phyloP scores from a whole-genome alignment of 2,113 vertebrate species.

The Collichthys lucidus region DNA sequence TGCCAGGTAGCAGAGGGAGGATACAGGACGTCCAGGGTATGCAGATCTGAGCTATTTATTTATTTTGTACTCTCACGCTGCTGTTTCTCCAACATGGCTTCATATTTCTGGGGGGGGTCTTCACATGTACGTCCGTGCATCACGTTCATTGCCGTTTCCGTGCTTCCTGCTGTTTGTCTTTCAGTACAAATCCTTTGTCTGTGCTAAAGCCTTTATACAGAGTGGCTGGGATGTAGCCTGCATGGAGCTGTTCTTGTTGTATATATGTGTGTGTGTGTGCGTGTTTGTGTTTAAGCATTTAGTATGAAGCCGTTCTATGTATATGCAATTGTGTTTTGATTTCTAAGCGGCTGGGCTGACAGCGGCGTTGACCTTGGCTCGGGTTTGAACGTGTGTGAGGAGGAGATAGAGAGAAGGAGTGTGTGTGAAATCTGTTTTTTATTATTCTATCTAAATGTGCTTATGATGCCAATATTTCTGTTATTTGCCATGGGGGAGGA shows the following conservation, averaged over 20 bases:
- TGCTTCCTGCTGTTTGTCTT: constrained; percentile 69
- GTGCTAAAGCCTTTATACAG: constrained; percentile 47
- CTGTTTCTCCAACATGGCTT: constrained; percentile 9
- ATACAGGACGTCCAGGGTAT: constrained; percentile 81
- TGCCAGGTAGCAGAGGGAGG: constrained; percentile 68
- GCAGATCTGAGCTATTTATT: constrained; percentile 71
- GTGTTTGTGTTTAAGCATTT: constrained; percentile 37
- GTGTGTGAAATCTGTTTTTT: constrained; percentile 19
- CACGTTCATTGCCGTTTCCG: constrained; percentile 46
- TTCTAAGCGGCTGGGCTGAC: constrained; percentile 70
- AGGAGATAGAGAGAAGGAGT: constrained; percentile 40
- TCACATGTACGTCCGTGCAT: constrained; percentile 22
- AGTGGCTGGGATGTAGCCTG: constrained; percentile 69
- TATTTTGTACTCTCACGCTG: neutral
- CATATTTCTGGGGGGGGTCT: neutral
- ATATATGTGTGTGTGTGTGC: constrained; percentile 6
- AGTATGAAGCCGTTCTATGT: constrained; percentile 52
- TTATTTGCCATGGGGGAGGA: constrained; percentile 57
- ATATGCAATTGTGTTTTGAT: constrained; percentile 56
- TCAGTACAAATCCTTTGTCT: constrained; percentile 69
- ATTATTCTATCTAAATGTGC: constrained; percentile 55
- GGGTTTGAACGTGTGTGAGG: constrained; percentile 47
- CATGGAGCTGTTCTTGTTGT: constrained; percentile 33
- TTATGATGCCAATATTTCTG: constrained; percentile 77
- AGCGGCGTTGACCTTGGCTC: constrained; percentile 70